Conservation (phyloP, 1,140 invertebrate species). For the Amphibalanus amphitrite region DNA sequence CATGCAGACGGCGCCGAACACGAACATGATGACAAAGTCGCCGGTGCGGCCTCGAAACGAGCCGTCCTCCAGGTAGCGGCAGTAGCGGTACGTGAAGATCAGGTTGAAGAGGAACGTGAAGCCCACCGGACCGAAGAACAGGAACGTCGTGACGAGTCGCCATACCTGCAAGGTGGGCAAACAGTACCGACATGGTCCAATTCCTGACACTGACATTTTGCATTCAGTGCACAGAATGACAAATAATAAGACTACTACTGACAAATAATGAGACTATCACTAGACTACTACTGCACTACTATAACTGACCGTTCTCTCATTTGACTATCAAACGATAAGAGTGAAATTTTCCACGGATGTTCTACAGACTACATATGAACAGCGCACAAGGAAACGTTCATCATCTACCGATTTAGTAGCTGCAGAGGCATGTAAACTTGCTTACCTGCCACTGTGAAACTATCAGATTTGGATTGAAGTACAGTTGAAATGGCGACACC, state of each 20-base stretch:
- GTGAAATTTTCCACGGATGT: not conserved
- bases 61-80: conserved; percentile 95
- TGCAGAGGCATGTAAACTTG: conserved; percentile 2
- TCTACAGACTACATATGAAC: no score
- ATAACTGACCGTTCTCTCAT: not conserved
- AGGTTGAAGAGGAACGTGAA: conserved; percentile 99
- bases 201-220: not conserved
- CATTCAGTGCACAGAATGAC: not conserved
- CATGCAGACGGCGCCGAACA: conserved; percentile 36
- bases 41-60: conserved; percentile 89
- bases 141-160: conserved; percentile 90
- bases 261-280: no score
- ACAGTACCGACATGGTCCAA: not conserved
- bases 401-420: not conserved
- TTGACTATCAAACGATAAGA: not conserved
- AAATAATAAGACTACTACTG: not conserved
- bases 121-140: conserved; percentile 94
- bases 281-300: not conserved
- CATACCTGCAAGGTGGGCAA: conserved; percentile 44
- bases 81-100: conserved; percentile 98
- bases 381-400: not conserved
- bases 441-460: conserved; percentile 70
- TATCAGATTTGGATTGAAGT: conserved; percentile 96
- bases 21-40: conserved; percentile 98
- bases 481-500: conserved; percentile 91